Evolutionary conservation across 2,888 invertebrate species (phyloP), one percentile per base, ranked within the genome.

Genomic region (Conops quadrifasciatus): DNA sequence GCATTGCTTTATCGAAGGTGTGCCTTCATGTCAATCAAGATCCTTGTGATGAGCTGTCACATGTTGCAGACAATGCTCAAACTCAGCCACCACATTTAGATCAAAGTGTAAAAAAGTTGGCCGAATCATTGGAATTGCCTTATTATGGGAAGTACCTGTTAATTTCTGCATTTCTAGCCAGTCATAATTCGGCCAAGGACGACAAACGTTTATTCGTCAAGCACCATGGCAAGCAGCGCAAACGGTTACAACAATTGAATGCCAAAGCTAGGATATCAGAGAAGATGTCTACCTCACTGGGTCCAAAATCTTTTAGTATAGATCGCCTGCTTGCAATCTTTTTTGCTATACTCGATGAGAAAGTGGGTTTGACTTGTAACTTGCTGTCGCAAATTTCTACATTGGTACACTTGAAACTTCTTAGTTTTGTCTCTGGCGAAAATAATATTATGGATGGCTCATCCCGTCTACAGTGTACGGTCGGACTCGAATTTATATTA

Each of bases 121-220:
- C 90, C 0, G 90, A 90, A 75, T 91, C 91, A 67, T 88, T 94
- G 45, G 94, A 94, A 80, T 82, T 97, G 3, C 97, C 97, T 0
- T 95, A 91, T 82, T 96, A 95, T 85, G 93, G 95, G 0, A 97
- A 97, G 85, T 96, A 90, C 83, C 88, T 97, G 47, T 87, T 97
- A 2, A 93, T 97, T 30, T 95, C 97, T 9, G 93, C 96, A 0
- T 97, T 94, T 83, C 87, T 97, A 73, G 97, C 97, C 0, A 97
- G 97, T 45, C 94, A 96, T 83, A 97, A 97, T 85, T 94, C 96
- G 1, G 90, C 93, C 0, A 94, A 93, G 78, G 92, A 94, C 77
- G 97, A 97, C 82, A 94, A 93, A 80, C 87, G 93, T 62, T 87
- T 97, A 59, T 97, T 96, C 83, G 90, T 94, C 84, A 96, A 96